Base-by-base conservation (phyloP, 1,140 invertebrate genomes). In the Capitella teleta region DNA sequence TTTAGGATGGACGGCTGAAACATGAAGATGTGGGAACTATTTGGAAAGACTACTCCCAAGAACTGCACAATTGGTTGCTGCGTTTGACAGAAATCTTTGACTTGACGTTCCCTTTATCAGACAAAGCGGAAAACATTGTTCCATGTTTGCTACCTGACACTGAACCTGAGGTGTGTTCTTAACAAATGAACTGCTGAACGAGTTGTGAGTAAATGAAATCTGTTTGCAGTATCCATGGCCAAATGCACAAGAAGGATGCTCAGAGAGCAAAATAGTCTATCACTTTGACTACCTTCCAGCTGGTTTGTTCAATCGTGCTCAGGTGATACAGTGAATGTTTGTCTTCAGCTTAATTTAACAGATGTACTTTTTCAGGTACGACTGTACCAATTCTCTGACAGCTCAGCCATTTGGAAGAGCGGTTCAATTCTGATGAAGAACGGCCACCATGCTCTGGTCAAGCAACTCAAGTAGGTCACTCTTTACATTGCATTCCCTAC, bases 71-170 rank as follows among this genome's bases (percentile, higher is more conserved):
- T 10, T 70, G 67, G 68, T 53, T 71, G 51, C 52, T 68, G 23
- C 54, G 57, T 23, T 53, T 71, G 30, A 71, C 68, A 14, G 68
- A 71, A 55, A 60, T 62, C 50, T 71, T 71, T 65, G 67, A 71
- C 50, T 51, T 71, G 21, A 71, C 67, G 12, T 71, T 71, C 45
- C 65, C 67, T 2, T 42, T 69, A 5, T 56, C 62, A 3, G 58
- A 62, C 8, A 55, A 68, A 52, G 47, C 55, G 12, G 46, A 59
- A 5, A 68, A 67, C 53, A 59, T 70, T 23, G 66, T 70, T 18
- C 67, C 67, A 0, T 70, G 67, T 51, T 52, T 70, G 2, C 53
- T 70, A 24, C 59, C 57, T 24, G 46, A 53, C 36, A 28, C 32
- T 10, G 44, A 53, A 18, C 52, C 55, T 25, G 21, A 38, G 12